These are phyloP conservation scores for Eueides isabella DNA, from an alignment of 1,140 invertebrate species.

Conservation along the genomic window DNA sequence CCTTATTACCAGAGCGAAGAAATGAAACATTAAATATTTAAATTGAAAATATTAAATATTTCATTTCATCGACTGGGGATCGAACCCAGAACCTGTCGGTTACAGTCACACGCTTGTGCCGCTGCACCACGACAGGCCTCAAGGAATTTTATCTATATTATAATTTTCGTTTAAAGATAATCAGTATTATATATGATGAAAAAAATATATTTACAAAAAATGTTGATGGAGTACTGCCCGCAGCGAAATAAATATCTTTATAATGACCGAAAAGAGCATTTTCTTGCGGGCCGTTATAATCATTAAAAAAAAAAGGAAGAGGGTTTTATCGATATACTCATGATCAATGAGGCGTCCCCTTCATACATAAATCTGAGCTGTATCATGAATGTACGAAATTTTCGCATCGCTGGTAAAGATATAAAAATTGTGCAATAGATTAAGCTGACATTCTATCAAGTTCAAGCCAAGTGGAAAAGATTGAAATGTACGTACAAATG, in stretches of 20 bases:
- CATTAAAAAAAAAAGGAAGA: conserved; percentile 26
- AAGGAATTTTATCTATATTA: no score
- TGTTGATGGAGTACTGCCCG: background rate
- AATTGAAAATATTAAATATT: no score
- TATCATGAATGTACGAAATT: conserved; percentile 31
- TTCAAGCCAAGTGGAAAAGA: conserved; percentile 30
- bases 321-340: conserved; percentile 18
- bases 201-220: background rate
- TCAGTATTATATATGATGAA: no score
- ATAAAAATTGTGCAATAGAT: conserved; percentile 36
- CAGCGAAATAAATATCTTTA: conserved; percentile 2
- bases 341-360: conserved; percentile 32
- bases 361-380: conserved; percentile 29
- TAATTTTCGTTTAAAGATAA: no score
- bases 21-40: no score
- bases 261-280: conserved; percentile 16
- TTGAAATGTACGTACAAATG: conserved; percentile 30
- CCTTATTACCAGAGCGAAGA: no score
- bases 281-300: conserved; percentile 8
- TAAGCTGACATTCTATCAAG: conserved; percentile 31
- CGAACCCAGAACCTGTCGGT: no score
- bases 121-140: no score
- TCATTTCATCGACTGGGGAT: no score
- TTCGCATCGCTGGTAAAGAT: conserved; percentile 24
- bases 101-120: no score